Evolutionary conservation across 2,113 vertebrate genomes (phyloP).

Genomic region (Myanophis thanlyinensis): DNA sequence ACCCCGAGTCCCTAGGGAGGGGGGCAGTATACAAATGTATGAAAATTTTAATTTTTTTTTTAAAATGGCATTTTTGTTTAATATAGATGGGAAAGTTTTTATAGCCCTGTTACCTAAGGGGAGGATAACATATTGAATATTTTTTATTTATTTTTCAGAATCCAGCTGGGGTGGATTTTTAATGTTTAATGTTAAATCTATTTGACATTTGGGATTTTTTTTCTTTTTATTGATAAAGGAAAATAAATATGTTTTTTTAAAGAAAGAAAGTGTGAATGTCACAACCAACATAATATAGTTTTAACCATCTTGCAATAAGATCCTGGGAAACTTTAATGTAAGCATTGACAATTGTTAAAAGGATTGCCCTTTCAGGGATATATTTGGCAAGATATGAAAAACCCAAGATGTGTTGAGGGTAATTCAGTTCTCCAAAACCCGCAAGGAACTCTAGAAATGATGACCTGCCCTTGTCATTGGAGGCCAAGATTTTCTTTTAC

Average conservation of each 20-base stretch:
- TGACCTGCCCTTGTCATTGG: neutral
- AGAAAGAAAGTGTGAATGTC: neutral
- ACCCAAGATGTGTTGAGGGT: neutral
- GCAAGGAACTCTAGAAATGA: neutral
- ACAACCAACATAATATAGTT: neutral
- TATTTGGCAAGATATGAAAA: neutral
- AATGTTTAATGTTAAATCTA: neutral
- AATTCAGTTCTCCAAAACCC: neutral
- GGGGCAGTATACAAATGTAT: no score
- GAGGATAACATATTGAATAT: neutral
- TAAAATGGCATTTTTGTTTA: neutral
- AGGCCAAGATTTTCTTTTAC: neutral
- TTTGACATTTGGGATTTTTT: neutral
- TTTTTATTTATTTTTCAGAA: neutral
- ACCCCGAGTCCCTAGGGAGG: no score
- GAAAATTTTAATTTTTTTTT: no score
- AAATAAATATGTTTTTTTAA: neutral
- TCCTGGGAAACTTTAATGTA: neutral
- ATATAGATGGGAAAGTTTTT: neutral
- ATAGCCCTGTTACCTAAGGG: neutral
- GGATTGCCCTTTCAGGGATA: no score
- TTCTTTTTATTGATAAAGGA: neutral
- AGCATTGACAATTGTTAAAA: neutral
- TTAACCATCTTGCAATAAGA: neutral
- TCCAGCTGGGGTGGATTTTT: neutral